Evolutionary conservation across 2,113 vertebrate species (phyloP).

Genomic region (Harpagus bidentatus): DNA sequence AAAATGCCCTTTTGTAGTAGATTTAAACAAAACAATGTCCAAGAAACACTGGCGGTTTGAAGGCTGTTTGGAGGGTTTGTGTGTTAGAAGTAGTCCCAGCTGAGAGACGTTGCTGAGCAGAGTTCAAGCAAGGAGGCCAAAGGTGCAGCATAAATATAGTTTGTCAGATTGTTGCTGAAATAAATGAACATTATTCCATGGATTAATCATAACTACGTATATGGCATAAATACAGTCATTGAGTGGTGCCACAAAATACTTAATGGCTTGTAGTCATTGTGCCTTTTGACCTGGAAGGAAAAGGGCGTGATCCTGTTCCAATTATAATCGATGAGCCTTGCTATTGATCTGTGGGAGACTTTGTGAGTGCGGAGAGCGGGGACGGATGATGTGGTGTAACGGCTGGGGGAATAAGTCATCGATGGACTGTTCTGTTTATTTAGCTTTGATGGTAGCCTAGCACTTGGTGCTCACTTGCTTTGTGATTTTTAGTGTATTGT

Average conservation of each 20-base stretch:
- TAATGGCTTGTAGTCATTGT: slow-evolving; percentile 19
- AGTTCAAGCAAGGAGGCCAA: slow-evolving; percentile 61
- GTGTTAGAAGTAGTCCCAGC: slow-evolving; percentile 56
- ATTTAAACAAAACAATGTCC: slow-evolving; percentile 18
- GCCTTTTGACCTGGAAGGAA: slow-evolving; percentile 37
- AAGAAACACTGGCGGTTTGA: slow-evolving; percentile 19
- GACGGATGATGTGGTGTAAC: background rate
- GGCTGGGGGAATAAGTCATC: background rate
- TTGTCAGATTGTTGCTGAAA: slow-evolving; percentile 49
- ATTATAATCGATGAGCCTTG: slow-evolving; percentile 6
- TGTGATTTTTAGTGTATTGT: slow-evolving; percentile 39
- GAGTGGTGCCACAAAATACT: background rate
- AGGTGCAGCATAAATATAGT: slow-evolving; percentile 57
- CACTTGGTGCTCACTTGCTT: background rate
- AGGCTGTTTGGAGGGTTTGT: slow-evolving; percentile 1
- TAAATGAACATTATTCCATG: slow-evolving; percentile 10
- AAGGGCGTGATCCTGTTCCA: background rate
- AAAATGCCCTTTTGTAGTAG: slow-evolving; percentile 37
- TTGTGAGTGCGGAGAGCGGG: background rate
- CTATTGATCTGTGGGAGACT: slow-evolving; percentile 18
- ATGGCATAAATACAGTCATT: background rate
- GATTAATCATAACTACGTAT: background rate
- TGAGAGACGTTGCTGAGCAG: slow-evolving; percentile 42
- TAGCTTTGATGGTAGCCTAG: slow-evolving; percentile 4
- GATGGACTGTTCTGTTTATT: background rate